Conservation (phyloP, 2,113 vertebrate genomes). For the Cynoglossus semilaevis region DNA sequence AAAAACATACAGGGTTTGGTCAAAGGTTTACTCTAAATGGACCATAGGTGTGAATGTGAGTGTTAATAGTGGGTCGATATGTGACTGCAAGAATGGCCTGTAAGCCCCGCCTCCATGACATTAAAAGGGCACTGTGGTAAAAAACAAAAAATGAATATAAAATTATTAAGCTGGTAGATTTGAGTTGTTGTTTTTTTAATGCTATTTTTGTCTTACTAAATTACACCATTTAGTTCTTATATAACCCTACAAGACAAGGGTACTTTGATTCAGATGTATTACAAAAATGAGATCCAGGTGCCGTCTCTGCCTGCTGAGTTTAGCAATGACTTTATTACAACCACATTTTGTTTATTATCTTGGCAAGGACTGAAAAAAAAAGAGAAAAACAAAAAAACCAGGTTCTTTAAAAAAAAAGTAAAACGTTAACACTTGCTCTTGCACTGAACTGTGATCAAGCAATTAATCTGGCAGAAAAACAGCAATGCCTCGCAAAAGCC, state of each 20-base stretch:
- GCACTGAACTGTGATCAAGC: slow-evolving; percentile 45
- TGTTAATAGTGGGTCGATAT: too few relatives aligned
- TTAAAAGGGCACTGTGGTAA: too few relatives aligned
- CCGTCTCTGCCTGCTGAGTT: slow-evolving; percentile 23
- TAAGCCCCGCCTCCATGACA: too few relatives aligned
- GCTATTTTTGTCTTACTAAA: too few relatives aligned
- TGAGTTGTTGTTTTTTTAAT: too few relatives aligned
- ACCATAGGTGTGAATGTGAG: too few relatives aligned
- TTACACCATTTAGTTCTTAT: slow-evolving; percentile 3
- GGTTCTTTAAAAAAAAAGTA: slow-evolving; percentile 28
- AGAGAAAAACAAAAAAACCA: neutral
- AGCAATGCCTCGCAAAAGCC: slow-evolving; percentile 38
- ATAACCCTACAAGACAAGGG: slow-evolving; percentile 5
- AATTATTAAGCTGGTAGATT: too few relatives aligned
- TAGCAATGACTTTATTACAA: slow-evolving; percentile 28
- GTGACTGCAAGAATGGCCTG: too few relatives aligned
- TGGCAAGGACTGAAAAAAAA: slow-evolving; percentile 42
- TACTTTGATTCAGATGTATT: slow-evolving; percentile 30
- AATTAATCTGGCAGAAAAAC: slow-evolving; percentile 56
- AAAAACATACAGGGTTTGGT: too few relatives aligned
- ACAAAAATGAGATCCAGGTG: slow-evolving; percentile 25
- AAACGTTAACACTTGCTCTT: slow-evolving; percentile 35
- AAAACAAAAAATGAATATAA: too few relatives aligned
- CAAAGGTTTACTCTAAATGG: too few relatives aligned
- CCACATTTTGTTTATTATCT: slow-evolving; percentile 35